Conservation (phyloP, 2,113 vertebrate genomes). For the Petroica traversi region DNA sequence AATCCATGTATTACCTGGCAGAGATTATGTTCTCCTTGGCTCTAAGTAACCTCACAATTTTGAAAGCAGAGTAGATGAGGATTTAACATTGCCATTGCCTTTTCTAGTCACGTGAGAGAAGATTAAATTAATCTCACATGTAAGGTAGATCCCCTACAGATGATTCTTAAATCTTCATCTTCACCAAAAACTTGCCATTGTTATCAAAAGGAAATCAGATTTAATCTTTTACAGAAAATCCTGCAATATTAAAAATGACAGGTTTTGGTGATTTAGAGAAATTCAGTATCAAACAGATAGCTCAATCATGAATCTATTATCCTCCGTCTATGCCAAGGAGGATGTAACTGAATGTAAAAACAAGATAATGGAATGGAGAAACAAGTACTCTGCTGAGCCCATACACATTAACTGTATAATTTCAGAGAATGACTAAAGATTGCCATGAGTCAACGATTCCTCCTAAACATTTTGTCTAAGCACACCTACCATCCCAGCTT, state of each 20-base stretch:
- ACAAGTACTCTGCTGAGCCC: constrained; percentile 13
- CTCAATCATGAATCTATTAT: constrained; percentile 33
- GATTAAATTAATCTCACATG: background rate
- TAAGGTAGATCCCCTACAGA: background rate
- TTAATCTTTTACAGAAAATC: background rate
- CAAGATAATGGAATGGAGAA: constrained; percentile 36
- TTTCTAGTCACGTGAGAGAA: background rate
- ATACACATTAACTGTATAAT: constrained; percentile 29
- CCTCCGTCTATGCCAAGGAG: background rate
- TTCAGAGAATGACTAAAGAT: constrained; percentile 54
- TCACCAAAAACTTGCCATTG: background rate
- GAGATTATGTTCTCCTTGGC: background rate
- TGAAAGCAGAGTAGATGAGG: background rate
- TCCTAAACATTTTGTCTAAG: constrained; percentile 60
- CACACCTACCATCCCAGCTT: constrained; percentile 56
- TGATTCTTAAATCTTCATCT: background rate
- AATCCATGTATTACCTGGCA: background rate
- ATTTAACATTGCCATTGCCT: background rate
- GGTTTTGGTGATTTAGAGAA: constrained; percentile 10
- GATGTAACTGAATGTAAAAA: constrained; percentile 18
- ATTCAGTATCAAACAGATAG: background rate
- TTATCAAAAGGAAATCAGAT: background rate
- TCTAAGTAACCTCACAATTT: background rate
- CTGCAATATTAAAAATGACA: background rate
- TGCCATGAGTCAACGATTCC: constrained; percentile 48